phyloP scores from a whole-genome alignment of 1,140 invertebrate genomes.

The Steinernema khuongi region DNA sequence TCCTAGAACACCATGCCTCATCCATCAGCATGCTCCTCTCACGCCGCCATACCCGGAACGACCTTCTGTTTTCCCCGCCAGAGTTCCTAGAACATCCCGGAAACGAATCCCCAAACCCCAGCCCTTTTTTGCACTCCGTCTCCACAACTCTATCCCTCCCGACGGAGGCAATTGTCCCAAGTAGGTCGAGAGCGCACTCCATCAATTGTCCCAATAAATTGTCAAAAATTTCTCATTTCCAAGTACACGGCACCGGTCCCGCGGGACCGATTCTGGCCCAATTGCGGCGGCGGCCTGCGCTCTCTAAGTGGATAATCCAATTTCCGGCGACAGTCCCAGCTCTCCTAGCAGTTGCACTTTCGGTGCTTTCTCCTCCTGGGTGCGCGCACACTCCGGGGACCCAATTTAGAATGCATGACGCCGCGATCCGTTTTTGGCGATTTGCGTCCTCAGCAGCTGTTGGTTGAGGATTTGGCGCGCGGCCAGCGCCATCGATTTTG shows the following conservation, averaged over 20 bases:
- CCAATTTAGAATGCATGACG: background rate
- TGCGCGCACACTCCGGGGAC: background rate
- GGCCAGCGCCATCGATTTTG: background rate
- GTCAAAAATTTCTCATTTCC: conserved; percentile 10
- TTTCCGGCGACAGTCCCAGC: background rate
- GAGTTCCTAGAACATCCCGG: too few species aligned
- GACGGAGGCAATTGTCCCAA: too few species aligned
- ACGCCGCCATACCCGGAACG: too few species aligned
- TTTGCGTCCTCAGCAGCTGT: background rate
- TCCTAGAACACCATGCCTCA: too few species aligned
- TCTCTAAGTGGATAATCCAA: background rate
- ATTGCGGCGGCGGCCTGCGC: background rate
- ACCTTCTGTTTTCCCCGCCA: too few species aligned
- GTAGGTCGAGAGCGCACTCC: too few species aligned
- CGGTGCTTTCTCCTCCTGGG: background rate
- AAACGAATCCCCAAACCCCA: too few species aligned
- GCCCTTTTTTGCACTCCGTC: too few species aligned
- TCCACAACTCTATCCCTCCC: too few species aligned
- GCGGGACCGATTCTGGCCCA: background rate
- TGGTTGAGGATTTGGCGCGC: background rate
- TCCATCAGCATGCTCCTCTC: too few species aligned
- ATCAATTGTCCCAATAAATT: conserved; percentile 13
- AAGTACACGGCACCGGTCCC: background rate
- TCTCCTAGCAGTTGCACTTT: background rate
- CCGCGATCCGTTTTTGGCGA: conserved; percentile 9